A percentile compares a stretch with the other conserved stretches of the same genome.
Evolutionary conservation across 2,113 vertebrate genomes (phyloP).

Genomic region (Tonatia bakeri): DNA sequence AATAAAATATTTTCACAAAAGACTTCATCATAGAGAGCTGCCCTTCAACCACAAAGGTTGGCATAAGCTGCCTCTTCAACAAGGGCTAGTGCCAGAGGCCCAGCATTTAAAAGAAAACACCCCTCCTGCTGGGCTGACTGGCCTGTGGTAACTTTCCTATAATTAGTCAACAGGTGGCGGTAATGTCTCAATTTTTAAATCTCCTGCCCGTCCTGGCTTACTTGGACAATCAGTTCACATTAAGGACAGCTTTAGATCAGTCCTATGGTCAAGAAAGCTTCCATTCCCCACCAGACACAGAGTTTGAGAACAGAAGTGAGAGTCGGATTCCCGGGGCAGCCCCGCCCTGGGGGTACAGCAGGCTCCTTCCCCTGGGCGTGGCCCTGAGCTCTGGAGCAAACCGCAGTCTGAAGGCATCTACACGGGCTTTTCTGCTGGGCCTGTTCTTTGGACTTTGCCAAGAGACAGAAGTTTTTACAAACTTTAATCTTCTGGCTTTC

Average conservation of each 20-base stretch:
- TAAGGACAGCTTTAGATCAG: neutral
- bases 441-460: neutral
- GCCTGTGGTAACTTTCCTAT: neutral
- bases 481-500: neutral
- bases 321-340: fast-evolving
- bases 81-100: fast-evolving
- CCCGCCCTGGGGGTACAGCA: too few species aligned
- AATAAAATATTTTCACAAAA: neutral
- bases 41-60: neutral
- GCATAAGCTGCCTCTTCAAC: neutral
- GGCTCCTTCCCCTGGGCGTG: neutral
- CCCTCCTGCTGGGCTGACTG: neutral
- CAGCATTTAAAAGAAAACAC: neutral
- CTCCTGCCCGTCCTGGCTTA: neutral
- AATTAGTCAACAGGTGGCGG: conserved; percentile 68
- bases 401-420: neutral
- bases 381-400: neutral
- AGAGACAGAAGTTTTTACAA: neutral
- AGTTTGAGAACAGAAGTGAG: neutral
- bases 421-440: neutral
- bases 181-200: conserved; percentile 28
- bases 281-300: neutral
- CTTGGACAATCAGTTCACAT: too few species aligned
- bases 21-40: neutral
- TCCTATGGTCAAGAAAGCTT: neutral